These are phyloP conservation scores for Chrysolina haemoptera DNA, from an alignment of 2,888 invertebrate species.

Conservation along the genomic window DNA sequence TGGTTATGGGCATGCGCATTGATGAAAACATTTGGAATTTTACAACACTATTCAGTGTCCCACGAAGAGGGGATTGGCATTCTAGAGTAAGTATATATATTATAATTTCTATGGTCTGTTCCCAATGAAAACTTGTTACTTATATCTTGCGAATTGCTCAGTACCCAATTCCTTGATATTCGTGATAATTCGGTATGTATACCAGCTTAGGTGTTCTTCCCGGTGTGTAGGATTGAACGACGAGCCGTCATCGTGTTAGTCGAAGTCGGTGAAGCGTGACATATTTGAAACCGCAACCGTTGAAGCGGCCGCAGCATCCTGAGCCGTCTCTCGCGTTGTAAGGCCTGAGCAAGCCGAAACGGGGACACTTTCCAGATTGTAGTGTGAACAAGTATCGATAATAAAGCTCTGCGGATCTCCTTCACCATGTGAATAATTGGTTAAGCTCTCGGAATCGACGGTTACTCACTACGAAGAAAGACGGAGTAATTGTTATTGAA, in stretches of 20 bases:
- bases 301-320: slow-evolving; percentile 35
- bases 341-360: slow-evolving; percentile 36
- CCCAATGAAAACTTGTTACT: too few relatives aligned
- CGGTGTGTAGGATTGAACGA: slow-evolving; percentile 44
- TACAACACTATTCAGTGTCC: too few relatives aligned
- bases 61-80: too few relatives aligned
- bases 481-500: background rate
- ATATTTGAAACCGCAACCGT: slow-evolving; percentile 47
- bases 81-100: too few relatives aligned
- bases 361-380: slow-evolving; percentile 36
- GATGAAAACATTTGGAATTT: too few relatives aligned
- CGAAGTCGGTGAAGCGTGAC: slow-evolving; percentile 48
- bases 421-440: slow-evolving; percentile 23
- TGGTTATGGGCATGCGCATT: too few relatives aligned
- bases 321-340: slow-evolving; percentile 29
- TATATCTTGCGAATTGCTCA: background rate
- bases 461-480: background rate
- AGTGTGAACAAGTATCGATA: slow-evolving; percentile 35
- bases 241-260: slow-evolving; percentile 49
- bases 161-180: background rate
- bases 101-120: too few relatives aligned
- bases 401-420: slow-evolving; percentile 4
- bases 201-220: slow-evolving; percentile 5
- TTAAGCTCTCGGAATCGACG: slow-evolving; percentile 32
- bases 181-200: background rate